Evolutionary conservation across 37 sponge, comb jelly and placozoan genomes (phyloP), one percentile per base, ranked within the genome.

Genomic region (Ephydatia muelleri): DNA sequence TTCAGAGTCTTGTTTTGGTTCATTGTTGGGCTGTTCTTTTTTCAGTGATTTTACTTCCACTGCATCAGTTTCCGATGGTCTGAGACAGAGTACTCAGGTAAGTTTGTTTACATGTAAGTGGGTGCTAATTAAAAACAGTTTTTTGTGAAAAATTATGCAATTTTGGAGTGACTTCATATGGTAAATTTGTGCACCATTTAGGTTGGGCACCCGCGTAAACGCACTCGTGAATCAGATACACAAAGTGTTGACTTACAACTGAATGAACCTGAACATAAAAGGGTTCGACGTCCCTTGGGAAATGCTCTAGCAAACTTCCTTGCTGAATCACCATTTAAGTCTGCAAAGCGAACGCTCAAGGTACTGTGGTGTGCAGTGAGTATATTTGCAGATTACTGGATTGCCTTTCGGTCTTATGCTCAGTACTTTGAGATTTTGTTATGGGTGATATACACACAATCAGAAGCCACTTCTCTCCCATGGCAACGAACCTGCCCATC

Each of bases 261-360:
- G 3, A 25, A 84, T 73, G 88, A 86, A 49, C 84, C 87, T 25
- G 72, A 79, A 16, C 29, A 73, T 21, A 91, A 86, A 79, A 86
- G 40, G 74, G 38, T 37, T 9, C 43, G 83, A 11, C 73, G 91
- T 30, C 91, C 84, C 12, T 75, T 91, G 70, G 70, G 84, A 25
- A 83, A 79, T 35, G 72, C 80, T 25, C 25, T 88, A 3, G 88
- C 70, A 26, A 83, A 78, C 81, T 78, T 72, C 35, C 19, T 88
- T 11, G 73, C 21, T 22, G 88, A 88, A 23, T 68, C 83, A 5
- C 88, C 88, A 0, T 48, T 87, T 23, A 64, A 43, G 39, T 78
- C 71, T 11, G 88, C 88, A 64, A 81, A 82, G 23, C 75, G 48
- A 0, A 26, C 83, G 2, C 2, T 88, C 64, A 88, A 82, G 83